These are phyloP conservation scores for Prunella himalayana DNA, from an alignment of 2,113 vertebrate genomes.

Conservation along the genomic window DNA sequence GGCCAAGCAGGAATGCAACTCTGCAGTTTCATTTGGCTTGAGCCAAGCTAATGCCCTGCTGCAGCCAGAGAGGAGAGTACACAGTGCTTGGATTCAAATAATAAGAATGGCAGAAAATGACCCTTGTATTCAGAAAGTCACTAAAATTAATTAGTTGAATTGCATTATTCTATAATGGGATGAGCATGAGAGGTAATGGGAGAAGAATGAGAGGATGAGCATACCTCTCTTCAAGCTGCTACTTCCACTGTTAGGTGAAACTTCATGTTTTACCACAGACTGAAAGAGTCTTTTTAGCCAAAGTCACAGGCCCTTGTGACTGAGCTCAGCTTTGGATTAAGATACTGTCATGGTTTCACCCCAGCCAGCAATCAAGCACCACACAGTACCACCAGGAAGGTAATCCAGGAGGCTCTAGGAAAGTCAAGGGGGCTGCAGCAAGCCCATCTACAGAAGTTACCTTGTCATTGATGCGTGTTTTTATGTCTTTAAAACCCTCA, in stretches of 20 bases:
- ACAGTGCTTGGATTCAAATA: background rate
- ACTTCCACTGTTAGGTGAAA: background rate
- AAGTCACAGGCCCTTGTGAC: background rate
- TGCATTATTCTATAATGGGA: background rate
- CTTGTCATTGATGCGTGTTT: rapidly evolving
- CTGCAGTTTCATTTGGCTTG: background rate
- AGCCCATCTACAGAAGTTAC: background rate
- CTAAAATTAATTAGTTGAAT: background rate
- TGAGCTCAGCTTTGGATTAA: background rate
- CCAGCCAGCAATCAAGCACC: background rate
- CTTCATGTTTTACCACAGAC: background rate
- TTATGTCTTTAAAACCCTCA: background rate
- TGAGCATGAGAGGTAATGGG: background rate
- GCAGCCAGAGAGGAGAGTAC: background rate
- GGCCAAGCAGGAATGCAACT: background rate
- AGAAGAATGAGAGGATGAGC: background rate
- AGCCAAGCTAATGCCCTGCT: background rate
- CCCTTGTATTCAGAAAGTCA: background rate
- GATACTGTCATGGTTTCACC: background rate
- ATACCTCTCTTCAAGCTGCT: background rate
- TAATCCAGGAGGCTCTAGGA: background rate
- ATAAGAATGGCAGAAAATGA: background rate
- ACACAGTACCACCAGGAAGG: background rate
- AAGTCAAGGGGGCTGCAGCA: background rate
- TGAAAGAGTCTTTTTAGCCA: background rate